Base-by-base conservation (phyloP, 2,888 invertebrate genomes). In the Eristalis tenax region DNA sequence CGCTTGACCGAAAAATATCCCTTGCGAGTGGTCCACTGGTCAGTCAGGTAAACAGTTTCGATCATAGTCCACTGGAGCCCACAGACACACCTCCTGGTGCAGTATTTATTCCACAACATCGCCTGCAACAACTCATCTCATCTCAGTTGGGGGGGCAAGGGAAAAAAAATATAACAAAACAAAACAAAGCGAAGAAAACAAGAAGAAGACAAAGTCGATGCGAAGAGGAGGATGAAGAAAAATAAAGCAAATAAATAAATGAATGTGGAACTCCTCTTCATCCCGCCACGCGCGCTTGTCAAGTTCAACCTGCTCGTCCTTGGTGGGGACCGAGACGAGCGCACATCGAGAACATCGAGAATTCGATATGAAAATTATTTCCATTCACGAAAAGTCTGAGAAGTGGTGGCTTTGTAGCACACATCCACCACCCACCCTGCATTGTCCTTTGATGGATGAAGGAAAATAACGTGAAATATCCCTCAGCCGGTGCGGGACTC, bases 401-500 rank as follows among this genome's bases (percentile, higher is more conserved):
- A 70, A 56, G 32, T 1, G 86, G 82, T 79, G 78, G 82, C 68
- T 75, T 74, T 65, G 4, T 5, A 1, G 15, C 11, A 22, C 28
- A n/a, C n/a, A 50, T n/a, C 50, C 59, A n/a, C 56, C 57, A 64
- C 40, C 43, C 73, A 56, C 66, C 64, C 76, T 57, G 74, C 78
- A 78, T 83, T 86, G 86, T 86, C 83, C 86, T 86, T 86, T 86
- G 86, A 86, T 83, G 83, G 86, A 86, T 83, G 86, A 86, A 83
- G 86, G 82, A 78, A 78, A 86, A 64, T 82, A 86, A 82, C 64
- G 75, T 77, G 75, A 76, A 84, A 80, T 80, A 84, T 85, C 68
- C 73, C 69, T 81, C 57, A 70, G 70, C 63, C 13, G 64, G 63
- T 74, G 26, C 18, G 57, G 56, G 66, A 63, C 64, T 35, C 61